Base-by-base conservation (phyloP, 2,113 vertebrate species). In the Suncus etruscus region DNA sequence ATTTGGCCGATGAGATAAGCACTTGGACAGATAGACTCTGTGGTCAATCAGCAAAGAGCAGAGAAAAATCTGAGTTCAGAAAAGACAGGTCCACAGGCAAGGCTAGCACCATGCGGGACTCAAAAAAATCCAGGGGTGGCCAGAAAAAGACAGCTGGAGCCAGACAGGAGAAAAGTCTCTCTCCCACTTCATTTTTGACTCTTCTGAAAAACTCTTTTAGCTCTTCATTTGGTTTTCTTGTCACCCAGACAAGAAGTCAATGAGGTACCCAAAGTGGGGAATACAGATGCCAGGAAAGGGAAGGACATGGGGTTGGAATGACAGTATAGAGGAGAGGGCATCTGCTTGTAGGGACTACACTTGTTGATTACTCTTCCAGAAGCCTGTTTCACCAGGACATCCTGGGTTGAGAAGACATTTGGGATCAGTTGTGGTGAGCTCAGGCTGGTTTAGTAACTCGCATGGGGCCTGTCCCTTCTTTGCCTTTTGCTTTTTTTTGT, bases 311-410 rank as follows among this genome's bases (percentile, higher is more conserved):
- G 39, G 39, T 39, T 39, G 39, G 39, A 39, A 39, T 5, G 39
- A 39, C 39, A 39, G 39, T 39, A 39, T 39, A 39, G 39, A 39
- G 39, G 39, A 39, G 39, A 39, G 39, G 39, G 39, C 39, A 39
- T 39, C 39, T 39, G 39, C 39, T 39, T 39, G 39, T 39, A 39
- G 29, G 39, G 72, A 50, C 51, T 27, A 11, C 51, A 29, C n/a
- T 70, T 47, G 63, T 79, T 65, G 29, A 31, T 51, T 70, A 25
- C 32, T 31, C 25, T 79, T 88, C 89, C 82, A 79, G 86, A 92
- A 65, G 75, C 14, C 9, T 31, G 9, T 73, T 63, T 77, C 24
- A 65, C 18, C 20, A 29, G 81, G 48, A 22, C 48, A 27, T 74
- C 45, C 69, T 70, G 9, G 66, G 29, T 5, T 16, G 66, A 31